Base-by-base conservation (phyloP, 2,113 vertebrate species). In the Dicentrarchus labrax region DNA sequence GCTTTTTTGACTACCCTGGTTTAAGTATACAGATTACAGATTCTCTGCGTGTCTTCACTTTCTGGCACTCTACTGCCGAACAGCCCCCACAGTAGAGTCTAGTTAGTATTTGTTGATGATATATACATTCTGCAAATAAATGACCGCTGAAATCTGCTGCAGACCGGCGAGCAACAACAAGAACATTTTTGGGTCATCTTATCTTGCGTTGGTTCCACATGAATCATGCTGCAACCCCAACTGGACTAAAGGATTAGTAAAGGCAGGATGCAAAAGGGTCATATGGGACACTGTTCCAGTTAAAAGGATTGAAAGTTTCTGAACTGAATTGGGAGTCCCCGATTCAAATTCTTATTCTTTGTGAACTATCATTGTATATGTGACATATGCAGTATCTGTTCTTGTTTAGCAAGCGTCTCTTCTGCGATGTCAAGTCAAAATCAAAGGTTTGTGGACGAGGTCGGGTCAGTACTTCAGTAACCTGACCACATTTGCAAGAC, bases 21-120 rank as follows among this genome's bases (percentile, higher is more conserved):
- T 97, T 96, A 96, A 97, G 96, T 98, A 97, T 98, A n/a, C n/a
- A n/a, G n/a, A n/a, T 96, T 98, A 98, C 97, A 98, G 96, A 96
- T 97, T 88, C 77, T 89, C 81, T 78, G 65, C 56, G 80, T 78
- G 72, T 86, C 84, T 78, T 79, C 57, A 69, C 72, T 71, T 89
- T 69, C 66, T 79, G 72, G 66, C 96, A 94, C 96, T 96, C 95
- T 95, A 96, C 94, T 57, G 45, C 56, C 93, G 91, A 88, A 97
- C 95, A 97, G 95, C 30, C 95, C 95, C 95, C 96, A 96, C 95
- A 96, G 95, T 93, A 60, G 95, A 96, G 96, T 96, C 94, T 95
- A 94, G 43, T 84, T 85, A 72, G 57, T 82, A 74, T 96, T 95
- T 95, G 95, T 80, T 51, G 39, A 67, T 94, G 43, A 79, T 95